Conservation (phyloP, 1,140 invertebrate genomes). For the Nebria ingens region DNA sequence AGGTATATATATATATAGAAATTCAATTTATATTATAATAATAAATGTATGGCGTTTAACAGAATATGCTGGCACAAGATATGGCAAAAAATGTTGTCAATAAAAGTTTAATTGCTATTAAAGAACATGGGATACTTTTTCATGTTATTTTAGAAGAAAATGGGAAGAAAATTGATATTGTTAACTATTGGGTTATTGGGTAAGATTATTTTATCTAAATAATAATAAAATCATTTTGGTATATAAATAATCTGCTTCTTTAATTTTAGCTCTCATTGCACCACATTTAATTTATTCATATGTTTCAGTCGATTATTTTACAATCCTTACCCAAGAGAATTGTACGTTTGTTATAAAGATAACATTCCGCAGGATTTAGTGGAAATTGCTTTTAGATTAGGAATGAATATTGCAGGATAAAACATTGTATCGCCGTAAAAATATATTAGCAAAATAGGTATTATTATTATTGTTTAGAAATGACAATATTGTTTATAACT, state of each 20-base stretch:
- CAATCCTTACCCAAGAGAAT: slow-evolving; percentile 56
- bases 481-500: too few relatives aligned
- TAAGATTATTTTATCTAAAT: slow-evolving; percentile 20
- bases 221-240: not conserved
- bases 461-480: too few relatives aligned
- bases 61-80: slow-evolving; percentile 46
- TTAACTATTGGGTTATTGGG: slow-evolving; percentile 37
- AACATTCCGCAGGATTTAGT: slow-evolving; percentile 67
- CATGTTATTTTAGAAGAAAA: slow-evolving; percentile 35
- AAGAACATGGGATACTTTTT: slow-evolving; percentile 60
- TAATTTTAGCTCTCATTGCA: slow-evolving; percentile 15
- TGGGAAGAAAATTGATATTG: slow-evolving; percentile 25
- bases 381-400: slow-evolving; percentile 66
- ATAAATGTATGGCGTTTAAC: not conserved
- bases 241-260: too few relatives aligned
- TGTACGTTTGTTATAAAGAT: slow-evolving; percentile 72
- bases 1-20: slow-evolving; percentile 33
- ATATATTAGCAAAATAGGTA: too few relatives aligned
- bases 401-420: slow-evolving; percentile 13
- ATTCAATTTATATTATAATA: not conserved
- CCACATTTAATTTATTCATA: slow-evolving; percentile 17
- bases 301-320: slow-evolving; percentile 58
- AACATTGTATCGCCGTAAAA: too few relatives aligned
- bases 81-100: slow-evolving; percentile 45
- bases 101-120: slow-evolving; percentile 65